Evolutionary conservation across 2,113 vertebrate species (phyloP).

Genomic region (Paradoxurus hermaphroditus): DNA sequence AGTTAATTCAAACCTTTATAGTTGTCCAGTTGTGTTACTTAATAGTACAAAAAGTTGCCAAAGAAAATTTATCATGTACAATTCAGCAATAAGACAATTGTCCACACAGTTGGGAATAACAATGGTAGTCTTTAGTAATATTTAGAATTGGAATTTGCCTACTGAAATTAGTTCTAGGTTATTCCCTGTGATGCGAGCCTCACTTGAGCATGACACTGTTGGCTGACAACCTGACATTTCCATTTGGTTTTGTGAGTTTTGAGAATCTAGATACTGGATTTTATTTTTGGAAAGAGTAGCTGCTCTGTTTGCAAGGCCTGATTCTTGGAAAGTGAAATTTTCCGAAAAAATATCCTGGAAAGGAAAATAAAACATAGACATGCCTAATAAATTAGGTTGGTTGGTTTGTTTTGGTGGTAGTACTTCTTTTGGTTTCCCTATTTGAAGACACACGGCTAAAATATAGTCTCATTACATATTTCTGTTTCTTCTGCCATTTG

Average conservation of each 20-base stretch:
- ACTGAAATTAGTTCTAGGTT: slow-evolving; percentile 57
- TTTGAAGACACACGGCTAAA: slow-evolving; percentile 50
- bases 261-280: slow-evolving; percentile 69
- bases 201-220: slow-evolving; percentile 66
- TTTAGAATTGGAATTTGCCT: slow-evolving; percentile 69
- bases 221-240: slow-evolving; percentile 62
- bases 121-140: slow-evolving; percentile 7
- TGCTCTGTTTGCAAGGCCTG: slow-evolving; percentile 76
- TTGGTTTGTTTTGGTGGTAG: background rate
- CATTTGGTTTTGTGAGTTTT: slow-evolving; percentile 69
- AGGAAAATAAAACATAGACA: slow-evolving; percentile 74
- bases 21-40: slow-evolving; percentile 48
- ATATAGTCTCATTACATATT: slow-evolving; percentile 54
- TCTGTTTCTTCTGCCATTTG: slow-evolving; percentile 46
- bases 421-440: slow-evolving; percentile 57
- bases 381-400: slow-evolving; percentile 40
- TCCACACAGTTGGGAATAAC: background rate
- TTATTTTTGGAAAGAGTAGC: slow-evolving; percentile 76
- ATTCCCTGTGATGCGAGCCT: slow-evolving; percentile 61
- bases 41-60: slow-evolving; percentile 52
- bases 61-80: slow-evolving; percentile 41
- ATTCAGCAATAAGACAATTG: slow-evolving; percentile 70
- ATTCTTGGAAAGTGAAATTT: slow-evolving; percentile 58
- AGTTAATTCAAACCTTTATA: slow-evolving; percentile 46
- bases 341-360: slow-evolving; percentile 69